These are phyloP conservation scores for Spodoptera littoralis DNA, from an alignment of 2,888 invertebrate species.

Conservation along the genomic window DNA sequence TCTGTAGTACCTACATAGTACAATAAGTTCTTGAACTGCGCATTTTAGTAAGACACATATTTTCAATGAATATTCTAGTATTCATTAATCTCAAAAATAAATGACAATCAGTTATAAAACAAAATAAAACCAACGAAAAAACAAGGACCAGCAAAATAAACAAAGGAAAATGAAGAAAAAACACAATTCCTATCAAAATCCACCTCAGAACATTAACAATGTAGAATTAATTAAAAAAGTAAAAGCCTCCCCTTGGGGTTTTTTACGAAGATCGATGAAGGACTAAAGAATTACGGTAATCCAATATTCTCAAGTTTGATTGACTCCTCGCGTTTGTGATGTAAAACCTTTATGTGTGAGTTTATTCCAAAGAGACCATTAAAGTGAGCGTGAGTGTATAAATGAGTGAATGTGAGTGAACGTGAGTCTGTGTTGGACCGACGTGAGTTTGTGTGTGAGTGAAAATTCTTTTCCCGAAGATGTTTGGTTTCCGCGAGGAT, in stretches of 20 bases:
- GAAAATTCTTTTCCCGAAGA: slow-evolving; percentile 9
- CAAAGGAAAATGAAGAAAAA: slow-evolving; percentile 7
- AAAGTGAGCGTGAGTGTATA: background rate
- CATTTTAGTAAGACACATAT: no score
- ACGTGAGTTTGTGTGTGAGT: background rate
- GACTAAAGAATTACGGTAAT: slow-evolving; percentile 38
- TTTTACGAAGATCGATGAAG: slow-evolving; percentile 33
- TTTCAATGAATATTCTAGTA: no score
- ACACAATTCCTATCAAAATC: slow-evolving; percentile 11
- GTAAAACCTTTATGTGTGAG: background rate
- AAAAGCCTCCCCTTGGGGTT: slow-evolving; percentile 18
- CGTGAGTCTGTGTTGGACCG: slow-evolving; percentile 1
- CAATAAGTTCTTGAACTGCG: no score
- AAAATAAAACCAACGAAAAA: no score
- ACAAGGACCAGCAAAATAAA: no score
- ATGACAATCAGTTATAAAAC: background rate
- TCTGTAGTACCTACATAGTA: no score
- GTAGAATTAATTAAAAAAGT: slow-evolving; percentile 28
- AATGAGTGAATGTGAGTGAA: background rate
- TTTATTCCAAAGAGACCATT: no score
- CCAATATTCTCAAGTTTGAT: slow-evolving; percentile 45
- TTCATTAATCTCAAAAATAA: background rate
- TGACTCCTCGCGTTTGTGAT: slow-evolving; percentile 21
- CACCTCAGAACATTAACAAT: slow-evolving; percentile 28
- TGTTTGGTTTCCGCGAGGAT: slow-evolving; percentile 8